Conservation (phyloP, 2,888 invertebrate genomes). For the Anticlea derivata region DNA sequence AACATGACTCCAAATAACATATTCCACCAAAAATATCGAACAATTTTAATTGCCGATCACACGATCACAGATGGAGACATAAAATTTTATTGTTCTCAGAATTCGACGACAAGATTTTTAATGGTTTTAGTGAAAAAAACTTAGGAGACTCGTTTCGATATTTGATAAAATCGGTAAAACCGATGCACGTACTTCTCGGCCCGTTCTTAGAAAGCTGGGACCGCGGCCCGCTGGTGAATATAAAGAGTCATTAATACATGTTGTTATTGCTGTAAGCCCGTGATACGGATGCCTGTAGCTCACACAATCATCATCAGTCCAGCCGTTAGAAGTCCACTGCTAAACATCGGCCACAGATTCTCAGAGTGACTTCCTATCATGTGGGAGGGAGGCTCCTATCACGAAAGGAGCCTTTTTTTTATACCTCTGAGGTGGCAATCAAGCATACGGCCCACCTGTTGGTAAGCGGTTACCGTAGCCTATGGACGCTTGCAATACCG, state of each 20-base stretch:
- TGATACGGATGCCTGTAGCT: too few relatives aligned
- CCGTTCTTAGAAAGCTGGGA: conserved; percentile 31
- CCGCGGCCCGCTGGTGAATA: conserved; percentile 26
- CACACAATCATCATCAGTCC: too few relatives aligned
- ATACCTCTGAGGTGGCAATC: too few relatives aligned
- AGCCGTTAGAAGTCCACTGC: too few relatives aligned
- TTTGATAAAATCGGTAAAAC: conserved; percentile 58
- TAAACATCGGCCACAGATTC: too few relatives aligned
- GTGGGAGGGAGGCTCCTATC: too few relatives aligned
- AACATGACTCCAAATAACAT: too few relatives aligned
- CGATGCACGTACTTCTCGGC: conserved; percentile 48
- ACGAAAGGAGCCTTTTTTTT: too few relatives aligned
- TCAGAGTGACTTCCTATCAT: too few relatives aligned
- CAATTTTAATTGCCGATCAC: conserved; percentile 49
- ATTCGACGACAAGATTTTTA: conserved; percentile 43
- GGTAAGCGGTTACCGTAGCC: too few relatives aligned
- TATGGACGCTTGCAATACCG: too few relatives aligned
- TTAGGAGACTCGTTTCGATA: conserved; percentile 46
- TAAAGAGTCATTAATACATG: conserved; percentile 34
- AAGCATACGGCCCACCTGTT: too few relatives aligned
- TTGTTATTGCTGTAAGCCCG: conserved; percentile 19
- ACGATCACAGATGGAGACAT: conserved; percentile 55
- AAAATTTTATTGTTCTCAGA: conserved; percentile 61
- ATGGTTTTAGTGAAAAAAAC: conserved; percentile 40
- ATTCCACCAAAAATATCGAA: conserved; percentile 34